Percentiles rank a stretch among this genome's conserved stretches.
phyloP scores from a whole-genome alignment of 2,113 vertebrate genomes.

The Atrichornis clamosus region DNA sequence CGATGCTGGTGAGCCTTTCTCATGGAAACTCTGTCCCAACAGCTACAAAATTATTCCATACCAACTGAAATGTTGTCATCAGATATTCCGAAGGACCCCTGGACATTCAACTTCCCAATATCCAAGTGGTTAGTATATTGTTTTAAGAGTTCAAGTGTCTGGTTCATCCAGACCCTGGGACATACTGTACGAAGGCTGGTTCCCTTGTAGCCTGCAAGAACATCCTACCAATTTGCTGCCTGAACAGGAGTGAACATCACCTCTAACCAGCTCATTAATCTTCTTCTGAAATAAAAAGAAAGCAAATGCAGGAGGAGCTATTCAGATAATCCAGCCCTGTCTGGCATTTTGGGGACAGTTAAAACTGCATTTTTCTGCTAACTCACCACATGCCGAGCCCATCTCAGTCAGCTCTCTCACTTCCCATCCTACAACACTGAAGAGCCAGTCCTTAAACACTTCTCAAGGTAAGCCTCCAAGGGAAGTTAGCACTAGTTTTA shows the following conservation, averaged over 20 bases:
- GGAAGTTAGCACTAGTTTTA: background rate
- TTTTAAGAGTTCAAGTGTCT: background rate
- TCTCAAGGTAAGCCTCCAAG: background rate
- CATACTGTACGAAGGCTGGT: background rate
- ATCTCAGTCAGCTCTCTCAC: background rate
- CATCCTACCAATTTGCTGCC: background rate
- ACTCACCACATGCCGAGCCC: accelerated
- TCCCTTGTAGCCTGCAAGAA: background rate
- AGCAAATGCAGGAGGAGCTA: background rate
- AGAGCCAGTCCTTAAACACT: background rate
- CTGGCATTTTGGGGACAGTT: background rate
- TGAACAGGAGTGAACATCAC: background rate
- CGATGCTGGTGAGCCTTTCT: background rate
- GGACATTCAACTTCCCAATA: background rate
- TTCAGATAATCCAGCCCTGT: background rate
- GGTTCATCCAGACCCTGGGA: background rate
- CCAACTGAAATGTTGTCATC: background rate
- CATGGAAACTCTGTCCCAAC: background rate
- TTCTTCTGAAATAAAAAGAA: background rate
- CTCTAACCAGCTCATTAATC: background rate
- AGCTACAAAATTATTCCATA: background rate
- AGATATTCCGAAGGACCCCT: background rate
- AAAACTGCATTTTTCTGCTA: background rate
- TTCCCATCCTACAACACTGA: background rate
- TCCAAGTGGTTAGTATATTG: background rate